Base-by-base conservation (phyloP, 2,888 invertebrate species). In the Corbicula japonica region DNA sequence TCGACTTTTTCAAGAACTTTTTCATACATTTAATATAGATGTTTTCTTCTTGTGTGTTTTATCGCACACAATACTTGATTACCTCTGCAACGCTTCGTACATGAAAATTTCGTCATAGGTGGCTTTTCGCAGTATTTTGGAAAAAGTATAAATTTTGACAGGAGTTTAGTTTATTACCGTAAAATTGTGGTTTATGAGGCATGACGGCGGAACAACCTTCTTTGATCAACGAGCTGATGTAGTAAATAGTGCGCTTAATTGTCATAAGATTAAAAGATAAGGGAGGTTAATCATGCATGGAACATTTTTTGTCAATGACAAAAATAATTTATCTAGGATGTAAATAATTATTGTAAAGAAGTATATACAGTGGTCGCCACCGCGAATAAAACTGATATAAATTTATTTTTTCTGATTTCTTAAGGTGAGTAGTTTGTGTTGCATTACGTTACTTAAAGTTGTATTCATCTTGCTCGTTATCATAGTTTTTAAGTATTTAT, bases 121-220 rank as follows among this genome's bases (percentile, higher is more conserved):
- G n/a, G n/a, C n/a, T n/a, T n/a, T n/a, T n/a, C n/a, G n/a, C n/a
- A n/a, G n/a, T n/a, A n/a, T n/a, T n/a, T 41, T 41, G 8, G 10
- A 41, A 41, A 41, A 18, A 48, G 48, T 52, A 18, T 26, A 30
- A 63, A 23, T 32, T 44, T 46, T 32, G 34, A 35, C 48, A 48
- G 48, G 35, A 18, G 60, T 61, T 48, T 61, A 48, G 34, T 70
- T 72, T 72, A 72, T 76, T 41, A 65, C 73, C 71, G 65, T 76
- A 72, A 80, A 80, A 80, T 72, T 68, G 68, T 48, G 44, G 38
- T 80, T 80, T 73, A 80, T 80, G 72, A 44, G n/a, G 58, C 76
- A 52, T 69, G 44, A 62, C 68, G 44, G 46, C 54, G 46, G 52
- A 26, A 35, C 21, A 38, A 32, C 18, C 52, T 26, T 35, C 72